Evolutionary conservation across 2,888 invertebrate genomes (phyloP), one percentile per base, ranked within the genome.

Genomic region (Trichopria drosophilae): DNA sequence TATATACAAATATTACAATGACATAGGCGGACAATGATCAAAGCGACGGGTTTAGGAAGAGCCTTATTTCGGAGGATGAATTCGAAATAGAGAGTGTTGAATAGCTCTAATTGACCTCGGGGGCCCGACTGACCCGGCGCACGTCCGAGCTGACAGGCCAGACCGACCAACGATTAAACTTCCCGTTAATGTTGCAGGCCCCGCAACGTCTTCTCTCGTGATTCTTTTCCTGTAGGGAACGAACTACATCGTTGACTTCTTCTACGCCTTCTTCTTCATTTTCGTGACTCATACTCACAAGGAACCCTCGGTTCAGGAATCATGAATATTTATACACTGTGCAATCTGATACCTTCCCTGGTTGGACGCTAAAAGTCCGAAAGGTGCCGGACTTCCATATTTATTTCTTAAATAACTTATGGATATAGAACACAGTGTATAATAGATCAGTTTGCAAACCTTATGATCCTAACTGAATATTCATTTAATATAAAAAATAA

Each of bases 81-180:
- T 4, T 15, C 9, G 20, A 12, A 32, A 23, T 52, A 57, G 62
- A 66, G 66, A 72, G 71, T 71, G 72, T 71, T 70, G 72, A 72
- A 67, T 68, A 68, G 69, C 66, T 67, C 72, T 74, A 74, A 74
- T 73, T 71, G 73, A 74, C 73, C 72, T 69, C 68, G 61, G 62
- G 69, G 66, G 68, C 68, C 64, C 60, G 62, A 68, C 70, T 73
- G 73, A 73, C 71, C 73, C 68, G 68, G 68, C 71, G 70, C 67
- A 67, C 69, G 72, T 67, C 68, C 68, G 63, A 64, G 69, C 64
- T 67, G 67, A 68, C 69, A 69, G 68, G 60, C 63, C 63, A 63
- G 67, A 67, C 68, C 68, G 62, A 63, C 63, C 67, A 60, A 68
- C 67, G 70, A 72, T 71, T 71, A 72, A 72, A 72, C 72, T 71